Percentiles rank a stretch among this genome's conserved stretches.
phyloP scores from a whole-genome alignment of 2,888 invertebrate species.

The Bedellia somnulentella region DNA sequence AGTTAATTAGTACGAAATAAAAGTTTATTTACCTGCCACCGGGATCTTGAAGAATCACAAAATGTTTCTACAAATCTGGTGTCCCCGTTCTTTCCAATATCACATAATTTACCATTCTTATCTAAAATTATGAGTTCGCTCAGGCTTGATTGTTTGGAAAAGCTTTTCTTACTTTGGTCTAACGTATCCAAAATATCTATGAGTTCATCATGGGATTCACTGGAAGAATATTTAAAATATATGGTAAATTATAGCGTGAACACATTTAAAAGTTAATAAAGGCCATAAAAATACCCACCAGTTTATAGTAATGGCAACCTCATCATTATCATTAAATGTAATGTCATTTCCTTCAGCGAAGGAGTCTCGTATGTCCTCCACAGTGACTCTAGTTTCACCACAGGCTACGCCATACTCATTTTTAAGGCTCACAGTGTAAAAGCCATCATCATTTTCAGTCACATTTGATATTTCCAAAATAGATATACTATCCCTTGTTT shows the following conservation, averaged over 20 bases:
- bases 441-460: conserved; percentile 1
- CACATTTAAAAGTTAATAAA: neutral
- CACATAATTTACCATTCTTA: neutral
- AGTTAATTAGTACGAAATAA: too few species aligned
- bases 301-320: neutral
- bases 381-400: conserved; percentile 1
- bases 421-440: conserved; percentile 1
- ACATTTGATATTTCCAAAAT: conserved; percentile 3
- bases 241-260: neutral
- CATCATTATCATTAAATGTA: neutral
- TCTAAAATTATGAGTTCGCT: neutral
- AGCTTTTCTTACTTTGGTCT: neutral
- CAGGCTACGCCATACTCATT: neutral
- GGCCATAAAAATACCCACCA: conserved; percentile 1
- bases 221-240: neutral
- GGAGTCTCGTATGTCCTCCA: neutral
- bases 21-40: conserved; percentile 2
- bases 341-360: neutral
- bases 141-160: neutral
- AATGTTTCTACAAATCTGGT: neutral
- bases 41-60: neutral
- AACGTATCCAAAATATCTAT: neutral
- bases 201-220: conserved; percentile 1
- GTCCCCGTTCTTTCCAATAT: neutral
- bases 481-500: neutral